phyloP scores from a whole-genome alignment of 2,797 vertebrate genomes.

The Galaxias olidus region DNA sequence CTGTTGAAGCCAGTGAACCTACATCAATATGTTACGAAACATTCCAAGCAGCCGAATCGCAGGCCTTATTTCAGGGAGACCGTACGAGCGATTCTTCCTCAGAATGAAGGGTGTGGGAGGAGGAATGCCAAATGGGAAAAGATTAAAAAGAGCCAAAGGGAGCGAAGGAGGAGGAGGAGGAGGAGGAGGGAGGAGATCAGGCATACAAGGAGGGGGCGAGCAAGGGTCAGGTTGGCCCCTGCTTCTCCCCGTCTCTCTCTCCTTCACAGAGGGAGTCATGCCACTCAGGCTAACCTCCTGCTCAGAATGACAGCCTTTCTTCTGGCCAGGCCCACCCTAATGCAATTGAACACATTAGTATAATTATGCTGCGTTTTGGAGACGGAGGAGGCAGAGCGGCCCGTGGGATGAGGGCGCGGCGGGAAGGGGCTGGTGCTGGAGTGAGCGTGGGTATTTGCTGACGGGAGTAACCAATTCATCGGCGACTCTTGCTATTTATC shows the following conservation, averaged over 20 bases:
- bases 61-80: background rate
- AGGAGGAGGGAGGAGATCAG: constrained; percentile 35
- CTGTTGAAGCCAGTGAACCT: background rate
- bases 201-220: constrained; percentile 43
- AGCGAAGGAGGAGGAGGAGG: constrained; percentile 40
- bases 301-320: constrained; percentile 82
- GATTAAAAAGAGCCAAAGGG: constrained; percentile 48
- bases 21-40: background rate
- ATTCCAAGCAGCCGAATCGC: background rate
- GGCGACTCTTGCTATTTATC: constrained; percentile 70
- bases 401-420: constrained; percentile 14
- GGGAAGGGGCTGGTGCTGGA: constrained; percentile 49
- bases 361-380: constrained; percentile 79
- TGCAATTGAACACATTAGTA: constrained; percentile 85
- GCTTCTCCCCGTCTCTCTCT: background rate
- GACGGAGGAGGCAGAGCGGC: constrained; percentile 70
- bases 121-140: constrained; percentile 57
- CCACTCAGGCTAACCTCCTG: constrained; percentile 50
- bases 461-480: constrained; percentile 76
- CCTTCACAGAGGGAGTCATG: constrained; percentile 19
- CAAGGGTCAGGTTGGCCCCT: constrained; percentile 63
- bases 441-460: constrained; percentile 75
- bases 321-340: constrained; percentile 76
- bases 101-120: constrained; percentile 48
- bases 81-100: too few species aligned